A percentile compares a stretch with the other conserved stretches of the same genome.
Evolutionary conservation across 2,797 vertebrate genomes (phyloP).

Genomic region (Chrysocyon brachyurus): DNA sequence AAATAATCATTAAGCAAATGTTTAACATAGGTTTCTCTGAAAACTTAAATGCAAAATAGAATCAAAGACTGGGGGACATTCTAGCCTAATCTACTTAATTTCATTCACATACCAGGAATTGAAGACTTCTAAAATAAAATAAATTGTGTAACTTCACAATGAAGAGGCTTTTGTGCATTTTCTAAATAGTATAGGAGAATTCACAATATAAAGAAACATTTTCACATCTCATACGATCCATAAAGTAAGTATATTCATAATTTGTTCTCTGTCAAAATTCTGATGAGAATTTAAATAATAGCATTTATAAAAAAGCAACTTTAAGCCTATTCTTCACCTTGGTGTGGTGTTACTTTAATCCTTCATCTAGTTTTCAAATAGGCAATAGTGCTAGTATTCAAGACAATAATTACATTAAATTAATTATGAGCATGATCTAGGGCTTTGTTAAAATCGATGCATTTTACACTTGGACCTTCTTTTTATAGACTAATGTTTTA

Average conservation of each 20-base stretch:
- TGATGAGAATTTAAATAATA: background rate
- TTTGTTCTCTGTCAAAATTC: background rate
- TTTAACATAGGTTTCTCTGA: background rate
- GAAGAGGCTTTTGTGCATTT: background rate
- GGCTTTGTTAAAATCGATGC: conserved; percentile 53
- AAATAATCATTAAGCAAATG: background rate
- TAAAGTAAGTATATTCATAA: background rate
- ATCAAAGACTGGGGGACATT: background rate
- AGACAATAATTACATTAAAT: conserved; percentile 31
- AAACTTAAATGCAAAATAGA: background rate
- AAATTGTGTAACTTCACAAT: background rate
- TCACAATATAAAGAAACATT: background rate
- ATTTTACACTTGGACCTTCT: background rate
- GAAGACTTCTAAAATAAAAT: background rate
- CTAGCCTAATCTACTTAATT: background rate
- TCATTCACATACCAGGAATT: background rate
- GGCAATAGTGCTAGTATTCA: background rate
- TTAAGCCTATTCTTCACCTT: background rate
- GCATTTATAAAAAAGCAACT: background rate
- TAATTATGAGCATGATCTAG: background rate
- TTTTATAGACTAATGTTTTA: conserved; percentile 5
- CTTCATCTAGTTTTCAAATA: background rate
- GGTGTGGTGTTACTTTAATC: background rate
- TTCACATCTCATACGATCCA: background rate
- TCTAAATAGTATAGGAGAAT: background rate